Evolutionary conservation across 2,113 vertebrate genomes (phyloP), one percentile per base, ranked within the genome.

Genomic region (Bagarius yarrelli): DNA sequence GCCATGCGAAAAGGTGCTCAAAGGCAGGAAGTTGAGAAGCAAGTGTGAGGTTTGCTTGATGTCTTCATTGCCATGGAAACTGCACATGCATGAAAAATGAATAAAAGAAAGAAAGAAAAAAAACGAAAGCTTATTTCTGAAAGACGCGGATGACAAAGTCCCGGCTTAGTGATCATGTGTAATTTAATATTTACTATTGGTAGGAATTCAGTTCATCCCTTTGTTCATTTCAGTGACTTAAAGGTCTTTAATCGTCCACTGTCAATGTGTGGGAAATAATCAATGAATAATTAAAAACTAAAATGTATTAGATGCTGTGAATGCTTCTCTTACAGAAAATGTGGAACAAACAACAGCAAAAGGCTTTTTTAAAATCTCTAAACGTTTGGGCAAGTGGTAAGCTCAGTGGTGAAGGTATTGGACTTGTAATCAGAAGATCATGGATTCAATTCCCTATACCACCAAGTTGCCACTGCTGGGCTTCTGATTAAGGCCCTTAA

Each of bases 61-160:
- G 86, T 88, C 81, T 83, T 91, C 83, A 88, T 93, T 85, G 64
- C 92, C 89, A 91, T 93, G 90, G 92, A 90, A 93, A 93, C 91
- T 86, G 88, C 83, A 88, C 79, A 86, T 78, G 74, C 82, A 84
- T 84, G 83, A 34, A 70, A 8, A 89, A 84, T 84, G 82, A 85
- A 84, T 76, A 72, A 76, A 84, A 85, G 78, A 78, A 69, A 79
- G 81, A 81, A 47, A 83, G 60, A n/a, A 84, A 84, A 82, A 85
- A 84, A 80, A 70, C 75, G 81, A 83, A 52, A 81, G 66, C 27
- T 18, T 56, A 53, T 59, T 36, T 57, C 63, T 32, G 61, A 66
- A 64, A 81, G 30, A 83, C 34, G 57, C 14, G 11, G 25, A 57
- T 69, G 66, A n/a, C 44, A 77, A 21, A 16, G 19, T 12, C 59